Evolutionary conservation across 1,140 invertebrate genomes (phyloP).

Genomic region (Adoxophyes honmai): DNA sequence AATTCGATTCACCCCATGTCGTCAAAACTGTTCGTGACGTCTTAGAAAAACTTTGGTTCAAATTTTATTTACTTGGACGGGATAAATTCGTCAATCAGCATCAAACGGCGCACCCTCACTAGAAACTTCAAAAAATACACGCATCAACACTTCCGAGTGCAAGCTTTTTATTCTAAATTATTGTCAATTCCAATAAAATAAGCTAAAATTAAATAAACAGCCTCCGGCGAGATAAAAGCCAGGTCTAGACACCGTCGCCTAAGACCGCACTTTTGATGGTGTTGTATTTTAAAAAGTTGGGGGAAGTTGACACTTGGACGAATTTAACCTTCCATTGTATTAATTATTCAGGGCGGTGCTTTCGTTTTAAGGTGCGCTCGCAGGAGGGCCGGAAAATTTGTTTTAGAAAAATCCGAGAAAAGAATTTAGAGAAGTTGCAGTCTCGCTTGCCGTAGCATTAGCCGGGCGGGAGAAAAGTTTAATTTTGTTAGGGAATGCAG

Average conservation of each 20-base stretch:
- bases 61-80: constrained; percentile 60
- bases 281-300: constrained; percentile 71
- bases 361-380: constrained; percentile 66
- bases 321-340: constrained; percentile 75
- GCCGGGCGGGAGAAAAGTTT: constrained; percentile 52
- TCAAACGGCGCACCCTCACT: constrained; percentile 48
- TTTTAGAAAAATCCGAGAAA: constrained; percentile 49
- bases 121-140: constrained; percentile 39
- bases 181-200: constrained; percentile 70
- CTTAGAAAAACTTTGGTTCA: constrained; percentile 35
- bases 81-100: constrained; percentile 69
- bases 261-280: constrained; percentile 67
- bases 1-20: constrained; percentile 47
- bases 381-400: constrained; percentile 62
- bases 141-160: constrained; percentile 36
- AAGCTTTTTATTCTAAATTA: constrained; percentile 60
- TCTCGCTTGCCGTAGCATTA: constrained; percentile 37
- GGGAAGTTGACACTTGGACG: constrained; percentile 73
- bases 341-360: constrained; percentile 73
- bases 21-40: constrained; percentile 28
- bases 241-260: constrained; percentile 57
- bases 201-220: constrained; percentile 72
- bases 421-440: constrained; percentile 62
- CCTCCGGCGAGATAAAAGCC: constrained; percentile 59
- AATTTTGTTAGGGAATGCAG: constrained; percentile 68